Evolutionary conservation across 2,797 vertebrate genomes (phyloP), one percentile per base, ranked within the genome.

Genomic region (Poeciliopsis presidionis): DNA sequence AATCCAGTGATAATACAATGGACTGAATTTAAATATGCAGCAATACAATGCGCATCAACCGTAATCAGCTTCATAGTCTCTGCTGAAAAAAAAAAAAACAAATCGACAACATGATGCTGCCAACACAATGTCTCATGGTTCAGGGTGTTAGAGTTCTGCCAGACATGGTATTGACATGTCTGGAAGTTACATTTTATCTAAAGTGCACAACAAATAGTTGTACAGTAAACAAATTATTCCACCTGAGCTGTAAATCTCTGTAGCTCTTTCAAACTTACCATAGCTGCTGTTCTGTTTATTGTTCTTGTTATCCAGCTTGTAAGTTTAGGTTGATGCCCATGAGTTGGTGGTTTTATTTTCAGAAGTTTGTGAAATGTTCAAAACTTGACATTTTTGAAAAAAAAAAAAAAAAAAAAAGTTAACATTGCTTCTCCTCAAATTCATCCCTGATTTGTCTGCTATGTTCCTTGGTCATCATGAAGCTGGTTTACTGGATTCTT

Each of bases 181-280:
- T 18, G 61, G 20, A 8, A 63, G 30, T 36, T 36, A 7, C 5
- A 36, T 22, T 63, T 63, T 9, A 51, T 51, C 47, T 51, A 51
- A 22, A 65, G 33, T 41, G 36, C 7, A 39, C 36, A 39, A 41
- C 36, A 39, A 67, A 67, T 25, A 67, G 7, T 67, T 25, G 22
- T 43, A 43, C 39, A 43, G 20, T n/a, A 25, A 69, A 69, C 39
- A 14, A 25, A 43, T 69, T 43, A 39, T 25, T 22, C 2, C 36
- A 69, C 65, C 39, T 69, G 20, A 69, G 65, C 9, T 43, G 39
- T 7, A 43, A 69, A n/a, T 69, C 65, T 69, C 36, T 69, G 65
- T n/a, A 41, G 9, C 63, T 69, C 20, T 22, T 2, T 3, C 5
- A 43, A 33, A n/a, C 8, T 69, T 41, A 69, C 22, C 6, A 2